A percentile compares a stretch with the other conserved stretches of the same genome.
These are phyloP conservation scores for Metaphire vulgaris DNA, from an alignment of 1,140 invertebrate genomes.

Conservation along the genomic window DNA sequence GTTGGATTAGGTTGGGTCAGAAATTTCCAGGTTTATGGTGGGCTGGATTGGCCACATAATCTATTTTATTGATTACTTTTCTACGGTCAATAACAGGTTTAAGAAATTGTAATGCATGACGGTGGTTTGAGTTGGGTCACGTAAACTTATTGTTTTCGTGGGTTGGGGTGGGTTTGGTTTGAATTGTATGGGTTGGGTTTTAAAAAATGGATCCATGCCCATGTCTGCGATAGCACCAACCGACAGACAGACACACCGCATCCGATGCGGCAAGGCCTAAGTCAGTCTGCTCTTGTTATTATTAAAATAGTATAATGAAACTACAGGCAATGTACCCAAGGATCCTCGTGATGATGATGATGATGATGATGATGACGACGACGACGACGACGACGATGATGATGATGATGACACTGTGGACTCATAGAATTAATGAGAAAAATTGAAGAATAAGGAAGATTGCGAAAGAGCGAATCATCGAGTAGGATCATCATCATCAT, in stretches of 20 bases:
- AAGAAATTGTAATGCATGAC: no score
- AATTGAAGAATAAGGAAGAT: not conserved
- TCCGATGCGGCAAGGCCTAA: conserved; percentile 15
- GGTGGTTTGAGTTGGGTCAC: conserved; percentile 13
- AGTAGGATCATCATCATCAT: not conserved
- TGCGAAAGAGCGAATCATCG: not conserved
- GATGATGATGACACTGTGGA: conserved; percentile 7
- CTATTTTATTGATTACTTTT: no score
- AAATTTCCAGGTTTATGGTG: no score
- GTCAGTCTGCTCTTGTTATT: conserved; percentile 32
- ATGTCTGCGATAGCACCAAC: not conserved
- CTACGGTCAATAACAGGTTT: no score
- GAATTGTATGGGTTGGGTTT: not conserved
- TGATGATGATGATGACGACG: conserved; percentile 17
- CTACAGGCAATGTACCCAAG: no score
- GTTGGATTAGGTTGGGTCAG: no score
- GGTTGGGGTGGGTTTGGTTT: conserved; percentile 14
- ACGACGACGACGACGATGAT: conserved; percentile 15
- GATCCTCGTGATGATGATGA: conserved; percentile 7
- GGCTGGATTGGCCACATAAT: no score
- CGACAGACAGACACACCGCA: conserved; percentile 30
- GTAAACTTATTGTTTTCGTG: conserved; percentile 29
- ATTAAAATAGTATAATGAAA: conserved; percentile 32
- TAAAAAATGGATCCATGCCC: not conserved
- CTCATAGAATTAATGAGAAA: no score